Evolutionary conservation across 64 coral and sea anemone genomes (phyloP).

Genomic region (Catalaphyllia jardinei): DNA sequence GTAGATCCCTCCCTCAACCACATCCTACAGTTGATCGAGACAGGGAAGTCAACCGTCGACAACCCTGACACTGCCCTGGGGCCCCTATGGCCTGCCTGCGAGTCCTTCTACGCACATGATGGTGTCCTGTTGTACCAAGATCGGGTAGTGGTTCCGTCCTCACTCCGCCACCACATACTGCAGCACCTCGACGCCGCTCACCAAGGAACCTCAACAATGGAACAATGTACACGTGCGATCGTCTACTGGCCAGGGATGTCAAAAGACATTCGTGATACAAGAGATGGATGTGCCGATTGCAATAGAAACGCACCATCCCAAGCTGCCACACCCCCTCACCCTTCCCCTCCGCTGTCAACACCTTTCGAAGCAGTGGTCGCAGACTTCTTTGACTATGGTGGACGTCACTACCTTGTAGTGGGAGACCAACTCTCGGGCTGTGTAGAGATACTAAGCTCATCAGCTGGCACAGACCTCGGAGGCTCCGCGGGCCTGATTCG

Average conservation of each 20-base stretch:
- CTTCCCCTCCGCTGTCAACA: background rate
- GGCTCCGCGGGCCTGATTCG: constrained; percentile 43
- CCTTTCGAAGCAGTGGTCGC: background rate
- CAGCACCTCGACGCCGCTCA: constrained; percentile 29
- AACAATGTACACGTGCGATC: constrained; percentile 29
- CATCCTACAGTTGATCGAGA: constrained; percentile 32
- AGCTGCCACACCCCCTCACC: background rate
- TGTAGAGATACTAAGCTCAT: constrained; percentile 51
- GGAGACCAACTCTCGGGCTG: constrained; percentile 45
- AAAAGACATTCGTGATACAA: constrained; percentile 23
- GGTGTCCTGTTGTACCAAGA: constrained; percentile 27
- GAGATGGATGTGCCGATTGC: constrained; percentile 18
- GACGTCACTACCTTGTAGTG: background rate
- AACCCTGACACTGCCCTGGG: background rate
- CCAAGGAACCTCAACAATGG: constrained; percentile 44
- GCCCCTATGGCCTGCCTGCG: background rate
- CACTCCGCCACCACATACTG: background rate
- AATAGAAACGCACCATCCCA: constrained; percentile 38
- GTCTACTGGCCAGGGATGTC: constrained; percentile 55
- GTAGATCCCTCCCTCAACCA: constrained; percentile 2
- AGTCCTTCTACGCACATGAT: background rate
- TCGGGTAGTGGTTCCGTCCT: background rate
- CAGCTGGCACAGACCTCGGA: constrained; percentile 18
- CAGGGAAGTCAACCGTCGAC: background rate
- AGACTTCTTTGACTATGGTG: constrained; percentile 37